Evolutionary conservation across 2,797 vertebrate genomes (phyloP).

Genomic region (Amblyraja radiata): DNA sequence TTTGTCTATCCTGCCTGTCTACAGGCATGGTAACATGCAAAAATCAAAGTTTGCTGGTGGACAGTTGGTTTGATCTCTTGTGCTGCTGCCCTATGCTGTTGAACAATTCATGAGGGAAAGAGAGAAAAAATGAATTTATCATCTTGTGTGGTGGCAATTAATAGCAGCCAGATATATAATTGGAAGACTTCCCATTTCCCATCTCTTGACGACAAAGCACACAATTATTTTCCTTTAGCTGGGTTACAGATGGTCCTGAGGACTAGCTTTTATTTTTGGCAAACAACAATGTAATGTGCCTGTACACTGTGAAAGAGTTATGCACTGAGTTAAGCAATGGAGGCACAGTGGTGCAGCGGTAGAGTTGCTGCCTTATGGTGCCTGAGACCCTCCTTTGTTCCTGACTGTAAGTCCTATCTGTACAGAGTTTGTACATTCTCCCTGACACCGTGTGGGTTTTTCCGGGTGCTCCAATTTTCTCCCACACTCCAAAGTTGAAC

Average conservation of each 20-base stretch:
- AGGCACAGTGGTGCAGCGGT: too few species aligned
- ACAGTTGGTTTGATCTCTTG: background rate
- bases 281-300: slow-evolving; percentile 2
- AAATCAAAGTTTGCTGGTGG: background rate
- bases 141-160: background rate
- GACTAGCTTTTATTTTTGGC: background rate
- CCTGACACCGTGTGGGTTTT: too few species aligned
- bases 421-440: too few species aligned
- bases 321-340: background rate
- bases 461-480: too few species aligned
- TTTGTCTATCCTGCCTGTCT: background rate
- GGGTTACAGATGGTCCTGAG: background rate
- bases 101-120: background rate
- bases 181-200: slow-evolving; percentile 3
- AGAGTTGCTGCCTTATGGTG: too few species aligned
- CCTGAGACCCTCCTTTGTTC: too few species aligned
- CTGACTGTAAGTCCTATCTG: too few species aligned
- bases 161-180: background rate
- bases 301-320: background rate
- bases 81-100: background rate
- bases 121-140: background rate
- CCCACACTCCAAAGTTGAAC: too few species aligned
- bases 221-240: background rate
- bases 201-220: background rate
- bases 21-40: background rate